phyloP scores from a whole-genome alignment of 2,888 invertebrate species.

The Oasisia sp. region DNA sequence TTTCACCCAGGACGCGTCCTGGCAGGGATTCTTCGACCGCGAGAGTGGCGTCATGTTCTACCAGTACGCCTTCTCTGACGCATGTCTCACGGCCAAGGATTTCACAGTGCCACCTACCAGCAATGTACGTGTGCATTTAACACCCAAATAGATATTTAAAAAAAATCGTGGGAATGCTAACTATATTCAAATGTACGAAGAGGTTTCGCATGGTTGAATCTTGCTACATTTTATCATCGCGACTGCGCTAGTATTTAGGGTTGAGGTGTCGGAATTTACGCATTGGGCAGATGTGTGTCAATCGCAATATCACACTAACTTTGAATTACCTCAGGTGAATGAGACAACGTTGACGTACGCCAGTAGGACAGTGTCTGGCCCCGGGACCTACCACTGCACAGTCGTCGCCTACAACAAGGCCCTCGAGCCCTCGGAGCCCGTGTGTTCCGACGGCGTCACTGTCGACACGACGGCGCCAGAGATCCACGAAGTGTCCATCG shows the following conservation, averaged over 20 bases:
- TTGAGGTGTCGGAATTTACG: too few relatives aligned
- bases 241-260: too few relatives aligned
- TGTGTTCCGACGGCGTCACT: conserved; percentile 50
- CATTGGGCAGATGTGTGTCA: background rate
- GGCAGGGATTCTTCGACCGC: conserved; percentile 25
- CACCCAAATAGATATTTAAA: too few relatives aligned
- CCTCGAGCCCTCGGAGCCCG: conserved; percentile 44
- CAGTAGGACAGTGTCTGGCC: background rate
- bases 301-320: background rate
- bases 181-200: too few relatives aligned
- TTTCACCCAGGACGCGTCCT: conserved; percentile 17
- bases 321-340: background rate
- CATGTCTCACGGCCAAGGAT: conserved; percentile 34
- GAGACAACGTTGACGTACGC: background rate
- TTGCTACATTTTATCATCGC: too few relatives aligned
- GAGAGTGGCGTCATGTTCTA: conserved; percentile 41
- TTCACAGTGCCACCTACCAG: background rate
- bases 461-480: conserved; percentile 39
- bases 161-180: too few relatives aligned
- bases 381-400: conserved; percentile 39
- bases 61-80: conserved; percentile 42
- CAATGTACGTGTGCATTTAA: background rate
- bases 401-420: conserved; percentile 50
- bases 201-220: too few relatives aligned
- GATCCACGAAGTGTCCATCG: background rate